phyloP scores from a whole-genome alignment of 2,113 vertebrate genomes.

The Carassius carassius region DNA sequence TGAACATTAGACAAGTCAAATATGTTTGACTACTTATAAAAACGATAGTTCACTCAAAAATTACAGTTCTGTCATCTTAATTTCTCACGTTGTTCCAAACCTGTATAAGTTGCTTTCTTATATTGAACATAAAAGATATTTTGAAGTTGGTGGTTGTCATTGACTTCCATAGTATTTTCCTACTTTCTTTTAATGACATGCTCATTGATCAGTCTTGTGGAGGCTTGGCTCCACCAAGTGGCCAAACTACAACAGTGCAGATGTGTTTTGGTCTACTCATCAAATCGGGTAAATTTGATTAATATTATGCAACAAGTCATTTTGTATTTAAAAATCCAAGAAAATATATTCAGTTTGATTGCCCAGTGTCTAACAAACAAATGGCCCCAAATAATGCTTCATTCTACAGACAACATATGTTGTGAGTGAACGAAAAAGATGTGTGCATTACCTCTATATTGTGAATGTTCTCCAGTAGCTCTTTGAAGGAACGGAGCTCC shows the following conservation, averaged over 20 bases:
- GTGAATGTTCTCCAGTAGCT: slow-evolving; percentile 86
- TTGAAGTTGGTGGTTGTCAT: too few species aligned
- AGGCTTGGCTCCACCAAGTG: slow-evolving; percentile 68
- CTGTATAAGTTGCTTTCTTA: too few species aligned
- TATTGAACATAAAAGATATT: too few species aligned
- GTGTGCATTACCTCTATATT: slow-evolving; percentile 79
- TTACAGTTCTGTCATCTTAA: too few species aligned
- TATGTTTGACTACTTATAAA: too few species aligned
- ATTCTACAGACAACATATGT: too few species aligned
- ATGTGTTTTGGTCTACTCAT: too few species aligned
- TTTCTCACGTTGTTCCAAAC: too few species aligned
- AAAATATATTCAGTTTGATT: background rate
- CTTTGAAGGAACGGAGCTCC: slow-evolving; percentile 80
- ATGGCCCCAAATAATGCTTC: too few species aligned
- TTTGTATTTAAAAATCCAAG: background rate
- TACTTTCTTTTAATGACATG: background rate
- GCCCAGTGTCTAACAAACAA: too few species aligned
- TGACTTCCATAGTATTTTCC: too few species aligned
- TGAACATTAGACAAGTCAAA: background rate
- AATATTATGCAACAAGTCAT: background rate
- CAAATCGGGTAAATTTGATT: background rate
- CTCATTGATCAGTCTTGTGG: background rate
- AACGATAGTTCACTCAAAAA: too few species aligned
- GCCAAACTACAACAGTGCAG: background rate
- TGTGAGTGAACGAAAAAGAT: background rate